Conservation (phyloP, 2,888 invertebrate species). For the Mesochorus sp. region DNA sequence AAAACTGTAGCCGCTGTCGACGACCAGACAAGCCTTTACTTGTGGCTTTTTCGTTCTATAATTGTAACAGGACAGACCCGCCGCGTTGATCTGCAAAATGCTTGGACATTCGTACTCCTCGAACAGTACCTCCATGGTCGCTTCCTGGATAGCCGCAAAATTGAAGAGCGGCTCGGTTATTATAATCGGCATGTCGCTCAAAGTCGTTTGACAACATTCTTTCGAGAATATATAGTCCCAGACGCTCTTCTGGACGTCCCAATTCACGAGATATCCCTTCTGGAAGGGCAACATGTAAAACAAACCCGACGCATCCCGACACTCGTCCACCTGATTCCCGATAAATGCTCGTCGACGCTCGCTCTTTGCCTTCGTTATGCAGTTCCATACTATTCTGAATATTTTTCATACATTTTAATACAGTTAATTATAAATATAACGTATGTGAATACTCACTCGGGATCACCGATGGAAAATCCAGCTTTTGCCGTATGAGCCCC, state of each 20-base stretch:
- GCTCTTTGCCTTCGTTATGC: slow-evolving; percentile 98
- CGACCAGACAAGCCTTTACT: slow-evolving; percentile 88
- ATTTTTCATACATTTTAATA: neutral
- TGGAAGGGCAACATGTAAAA: slow-evolving; percentile 97
- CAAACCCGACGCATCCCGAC: slow-evolving; percentile 96
- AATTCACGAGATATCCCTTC: slow-evolving; percentile 96
- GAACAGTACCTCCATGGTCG: slow-evolving; percentile 97
- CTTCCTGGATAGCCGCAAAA: slow-evolving; percentile 95
- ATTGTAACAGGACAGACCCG: slow-evolving; percentile 90
- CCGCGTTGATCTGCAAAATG: slow-evolving; percentile 90
- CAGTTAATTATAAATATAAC: neutral
- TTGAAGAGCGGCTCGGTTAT: slow-evolving; percentile 98
- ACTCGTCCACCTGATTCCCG: slow-evolving; percentile 97
- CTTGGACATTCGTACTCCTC: slow-evolving; percentile 97
- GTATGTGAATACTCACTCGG: slow-evolving; percentile 83
- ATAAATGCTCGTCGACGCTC: slow-evolving; percentile 97
- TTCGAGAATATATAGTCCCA: slow-evolving; percentile 98
- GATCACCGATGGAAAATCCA: slow-evolving; percentile 88
- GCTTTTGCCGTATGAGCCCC: slow-evolving; percentile 94
- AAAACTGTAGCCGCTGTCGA: slow-evolving; percentile 98
- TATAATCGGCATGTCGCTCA: slow-evolving; percentile 90
- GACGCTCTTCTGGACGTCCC: slow-evolving; percentile 97
- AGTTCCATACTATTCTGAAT: slow-evolving; percentile 92
- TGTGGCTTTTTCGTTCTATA: slow-evolving; percentile 84
- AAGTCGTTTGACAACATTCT: slow-evolving; percentile 90